phyloP scores from a whole-genome alignment of 1,140 invertebrate species.

The Papilio helenus region DNA sequence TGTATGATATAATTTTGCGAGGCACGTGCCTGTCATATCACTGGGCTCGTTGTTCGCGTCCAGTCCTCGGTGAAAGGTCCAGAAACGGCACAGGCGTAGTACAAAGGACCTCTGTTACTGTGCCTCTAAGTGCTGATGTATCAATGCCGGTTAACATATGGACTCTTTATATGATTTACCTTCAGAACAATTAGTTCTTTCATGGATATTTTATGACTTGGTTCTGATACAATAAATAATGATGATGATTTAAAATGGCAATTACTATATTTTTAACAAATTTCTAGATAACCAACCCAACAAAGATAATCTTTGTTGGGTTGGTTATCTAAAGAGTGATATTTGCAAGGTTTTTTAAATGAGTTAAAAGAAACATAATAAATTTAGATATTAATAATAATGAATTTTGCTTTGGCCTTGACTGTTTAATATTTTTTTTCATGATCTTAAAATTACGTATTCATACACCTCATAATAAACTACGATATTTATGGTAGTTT shows the following conservation, averaged over 20 bases:
- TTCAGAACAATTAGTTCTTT: background rate
- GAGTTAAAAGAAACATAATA: too few species aligned
- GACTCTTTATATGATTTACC: background rate
- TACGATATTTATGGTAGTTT: background rate
- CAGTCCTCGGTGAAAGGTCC: conserved; percentile 36
- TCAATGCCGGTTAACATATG: background rate
- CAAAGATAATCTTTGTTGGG: too few species aligned
- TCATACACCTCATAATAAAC: background rate
- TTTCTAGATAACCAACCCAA: too few species aligned
- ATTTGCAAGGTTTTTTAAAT: too few species aligned
- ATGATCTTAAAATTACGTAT: background rate
- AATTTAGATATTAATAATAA: background rate
- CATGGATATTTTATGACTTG: background rate
- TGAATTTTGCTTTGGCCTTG: background rate
- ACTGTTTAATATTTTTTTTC: background rate
- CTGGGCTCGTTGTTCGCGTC: background rate
- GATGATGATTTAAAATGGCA: background rate
- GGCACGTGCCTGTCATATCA: background rate
- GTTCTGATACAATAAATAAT: background rate
- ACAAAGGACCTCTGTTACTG: conserved; percentile 11
- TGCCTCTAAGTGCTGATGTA: conserved; percentile 8
- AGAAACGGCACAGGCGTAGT: too few species aligned
- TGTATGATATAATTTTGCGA: conserved; percentile 16
- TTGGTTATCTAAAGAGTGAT: too few species aligned
- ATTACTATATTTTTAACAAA: background rate